Evolutionary conservation across 2,888 invertebrate genomes (phyloP).

Genomic region (Heliconius cydno): DNA sequence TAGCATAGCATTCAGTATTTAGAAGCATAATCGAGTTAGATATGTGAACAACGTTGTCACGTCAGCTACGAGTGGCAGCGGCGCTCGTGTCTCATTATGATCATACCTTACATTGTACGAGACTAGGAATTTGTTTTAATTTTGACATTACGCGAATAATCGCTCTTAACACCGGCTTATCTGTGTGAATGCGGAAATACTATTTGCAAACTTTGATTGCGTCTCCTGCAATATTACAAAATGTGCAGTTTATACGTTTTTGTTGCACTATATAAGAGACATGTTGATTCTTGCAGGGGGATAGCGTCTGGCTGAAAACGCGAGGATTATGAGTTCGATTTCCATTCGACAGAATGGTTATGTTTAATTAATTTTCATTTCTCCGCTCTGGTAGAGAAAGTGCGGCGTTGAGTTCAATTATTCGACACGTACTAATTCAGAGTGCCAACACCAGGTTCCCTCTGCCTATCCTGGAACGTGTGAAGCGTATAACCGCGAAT

Average conservation of each 20-base stretch:
- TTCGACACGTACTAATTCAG: background rate
- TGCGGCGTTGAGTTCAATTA: background rate
- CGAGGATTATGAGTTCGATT: background rate
- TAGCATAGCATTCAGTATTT: background rate
- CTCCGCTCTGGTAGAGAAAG: background rate
- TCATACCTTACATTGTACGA: constrained; percentile 18
- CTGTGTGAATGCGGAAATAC: background rate
- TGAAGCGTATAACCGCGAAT: background rate
- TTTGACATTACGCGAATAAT: constrained; percentile 15
- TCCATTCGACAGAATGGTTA: too few relatives aligned
- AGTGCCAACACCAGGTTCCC: too few relatives aligned
- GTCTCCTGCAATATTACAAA: too few relatives aligned
- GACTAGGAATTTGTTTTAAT: constrained; percentile 27
- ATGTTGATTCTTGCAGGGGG: background rate
- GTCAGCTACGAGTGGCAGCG: constrained; percentile 4
- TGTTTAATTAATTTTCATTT: background rate
- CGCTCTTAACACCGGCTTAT: background rate
- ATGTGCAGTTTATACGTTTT: too few relatives aligned
- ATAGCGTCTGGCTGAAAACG: background rate
- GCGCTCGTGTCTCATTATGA: constrained; percentile 12
- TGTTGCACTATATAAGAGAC: too few relatives aligned
- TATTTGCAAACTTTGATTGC: too few relatives aligned
- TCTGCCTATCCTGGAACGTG: too few relatives aligned
- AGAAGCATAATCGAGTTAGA: constrained; percentile 3
- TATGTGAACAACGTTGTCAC: constrained; percentile 29